phyloP scores from a whole-genome alignment of 2,888 invertebrate species.

The Tipula helvola region DNA sequence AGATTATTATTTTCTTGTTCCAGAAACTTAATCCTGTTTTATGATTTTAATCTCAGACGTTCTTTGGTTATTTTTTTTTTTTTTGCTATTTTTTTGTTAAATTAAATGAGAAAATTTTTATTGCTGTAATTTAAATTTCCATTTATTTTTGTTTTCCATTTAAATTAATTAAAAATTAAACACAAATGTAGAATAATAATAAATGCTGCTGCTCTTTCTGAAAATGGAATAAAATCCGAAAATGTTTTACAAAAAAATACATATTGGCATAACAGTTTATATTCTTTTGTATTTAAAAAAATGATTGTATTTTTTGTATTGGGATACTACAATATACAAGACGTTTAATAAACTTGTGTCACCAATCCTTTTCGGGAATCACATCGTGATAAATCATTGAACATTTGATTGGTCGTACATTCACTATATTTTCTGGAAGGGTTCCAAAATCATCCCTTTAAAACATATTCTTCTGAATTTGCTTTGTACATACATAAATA shows the following conservation, averaged over 20 bases:
- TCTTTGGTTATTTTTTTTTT: background rate
- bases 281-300: background rate
- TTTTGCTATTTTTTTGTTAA: background rate
- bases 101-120: background rate
- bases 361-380: background rate
- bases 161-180: background rate
- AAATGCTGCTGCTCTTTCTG: background rate
- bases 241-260: background rate
- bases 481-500: background rate
- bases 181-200: background rate
- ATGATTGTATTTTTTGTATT: background rate
- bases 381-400: background rate
- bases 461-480: background rate
- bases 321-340: background rate
- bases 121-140: background rate
- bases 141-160: background rate
- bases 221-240: background rate
- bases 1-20: background rate
- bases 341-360: background rate
- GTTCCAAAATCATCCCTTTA: background rate
- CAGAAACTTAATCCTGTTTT: background rate
- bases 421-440: background rate
- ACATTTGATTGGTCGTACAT: background rate
- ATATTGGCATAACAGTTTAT: background rate
- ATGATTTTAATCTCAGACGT: slow-evolving; percentile 4